Percentiles rank a stretch among this genome's conserved stretches.
These are phyloP conservation scores for Sapajus apella DNA, from an alignment of 2,113 vertebrate genomes.

Conservation along the genomic window DNA sequence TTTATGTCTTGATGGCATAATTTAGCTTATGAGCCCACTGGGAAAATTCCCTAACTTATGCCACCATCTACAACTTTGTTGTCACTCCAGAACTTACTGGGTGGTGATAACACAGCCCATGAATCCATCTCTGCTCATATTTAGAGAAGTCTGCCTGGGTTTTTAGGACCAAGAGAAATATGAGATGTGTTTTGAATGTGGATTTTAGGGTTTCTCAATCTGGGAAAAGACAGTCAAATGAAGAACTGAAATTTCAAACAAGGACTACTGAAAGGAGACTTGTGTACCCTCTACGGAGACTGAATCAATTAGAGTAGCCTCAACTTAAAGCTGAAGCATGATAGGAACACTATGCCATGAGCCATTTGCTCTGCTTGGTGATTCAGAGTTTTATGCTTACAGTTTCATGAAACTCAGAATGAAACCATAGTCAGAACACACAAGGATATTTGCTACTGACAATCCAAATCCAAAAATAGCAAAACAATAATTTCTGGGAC, in stretches of 20 bases:
- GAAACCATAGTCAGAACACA: background rate
- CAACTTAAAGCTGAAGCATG: background rate
- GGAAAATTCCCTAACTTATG: background rate
- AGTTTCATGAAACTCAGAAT: slow-evolving; percentile 5
- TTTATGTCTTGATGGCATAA: slow-evolving; percentile 49
- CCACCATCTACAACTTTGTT: background rate
- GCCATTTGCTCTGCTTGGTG: background rate
- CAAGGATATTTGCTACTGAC: background rate
- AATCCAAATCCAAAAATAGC: background rate
- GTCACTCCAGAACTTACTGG: background rate
- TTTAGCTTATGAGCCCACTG: background rate
- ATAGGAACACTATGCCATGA: background rate
- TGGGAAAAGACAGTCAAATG: background rate
- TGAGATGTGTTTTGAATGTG: background rate
- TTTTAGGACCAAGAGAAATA: slow-evolving; percentile 20
- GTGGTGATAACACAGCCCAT: background rate
- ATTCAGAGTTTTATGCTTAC: background rate
- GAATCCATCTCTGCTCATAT: background rate
- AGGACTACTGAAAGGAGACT: background rate
- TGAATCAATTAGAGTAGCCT: background rate
- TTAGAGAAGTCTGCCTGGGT: background rate
- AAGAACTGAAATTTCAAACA: background rate
- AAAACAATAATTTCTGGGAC: background rate
- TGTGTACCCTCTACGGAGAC: background rate
- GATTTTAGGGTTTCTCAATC: background rate